phyloP scores from a whole-genome alignment of 64 coral and sea anemone species.

The Pocillopora damicornis region DNA sequence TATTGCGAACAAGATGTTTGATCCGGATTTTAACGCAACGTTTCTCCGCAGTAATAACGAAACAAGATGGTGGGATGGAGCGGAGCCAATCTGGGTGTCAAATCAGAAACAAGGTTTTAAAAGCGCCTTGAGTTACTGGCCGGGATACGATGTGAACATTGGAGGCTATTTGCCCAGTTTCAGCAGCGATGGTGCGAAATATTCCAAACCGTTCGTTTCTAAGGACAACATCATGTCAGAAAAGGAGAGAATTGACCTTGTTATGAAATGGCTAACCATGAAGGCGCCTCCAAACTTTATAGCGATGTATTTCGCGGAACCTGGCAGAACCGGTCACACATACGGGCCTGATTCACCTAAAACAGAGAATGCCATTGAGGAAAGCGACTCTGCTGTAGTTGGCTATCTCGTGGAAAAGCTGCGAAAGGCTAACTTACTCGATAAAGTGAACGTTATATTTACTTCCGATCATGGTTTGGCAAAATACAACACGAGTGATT shows the following conservation, averaged over 20 bases:
- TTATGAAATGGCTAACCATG: slow-evolving; percentile 47
- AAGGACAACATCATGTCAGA: slow-evolving; percentile 60
- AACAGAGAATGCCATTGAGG: slow-evolving; percentile 34
- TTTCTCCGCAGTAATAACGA: slow-evolving; percentile 59
- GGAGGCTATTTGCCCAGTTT: slow-evolving; percentile 47
- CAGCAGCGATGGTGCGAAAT: slow-evolving; percentile 26
- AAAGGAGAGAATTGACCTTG: slow-evolving; percentile 52
- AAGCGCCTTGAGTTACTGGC: slow-evolving; percentile 75
- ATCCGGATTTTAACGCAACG: slow-evolving; percentile 36
- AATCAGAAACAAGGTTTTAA: slow-evolving; percentile 81
- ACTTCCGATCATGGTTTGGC: slow-evolving; percentile 77
- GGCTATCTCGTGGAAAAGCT: slow-evolving; percentile 60
- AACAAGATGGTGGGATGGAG: slow-evolving; percentile 67
- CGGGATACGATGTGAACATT: slow-evolving; percentile 66
- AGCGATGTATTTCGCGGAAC: slow-evolving; percentile 71
- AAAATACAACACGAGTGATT: slow-evolving; percentile 48
- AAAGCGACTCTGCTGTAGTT: slow-evolving; percentile 35
- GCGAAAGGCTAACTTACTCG: slow-evolving; percentile 27
- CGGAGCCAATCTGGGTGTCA: slow-evolving; percentile 77
- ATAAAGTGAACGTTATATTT: slow-evolving; percentile 63
- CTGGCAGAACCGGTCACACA: slow-evolving; percentile 39
- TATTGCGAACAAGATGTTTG: slow-evolving; percentile 58
- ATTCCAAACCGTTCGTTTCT: slow-evolving; percentile 51
- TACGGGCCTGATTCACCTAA: slow-evolving; percentile 61
- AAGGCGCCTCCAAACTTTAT: slow-evolving; percentile 63